Evolutionary conservation across 2,888 invertebrate species (phyloP), one percentile per base, ranked within the genome.

Genomic region (Entomobrya proxima): DNA sequence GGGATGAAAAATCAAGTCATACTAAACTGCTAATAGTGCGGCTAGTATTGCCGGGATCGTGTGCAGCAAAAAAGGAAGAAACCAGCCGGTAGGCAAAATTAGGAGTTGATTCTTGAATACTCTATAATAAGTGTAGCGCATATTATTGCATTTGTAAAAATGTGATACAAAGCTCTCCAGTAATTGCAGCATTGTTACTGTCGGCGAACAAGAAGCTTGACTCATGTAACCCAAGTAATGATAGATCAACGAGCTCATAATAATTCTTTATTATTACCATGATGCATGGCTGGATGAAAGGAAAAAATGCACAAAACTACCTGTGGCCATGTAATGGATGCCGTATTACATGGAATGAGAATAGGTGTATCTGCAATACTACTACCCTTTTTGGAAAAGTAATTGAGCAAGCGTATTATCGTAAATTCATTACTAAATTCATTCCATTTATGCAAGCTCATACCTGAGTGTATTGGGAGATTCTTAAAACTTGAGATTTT

Each of bases 191-290:
- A 32, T 74, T 74, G 52, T 52, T 52, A 50, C 30, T 52, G 44
- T n/a, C 40, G 15, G 75, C 21, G 67, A 76, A 64, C 37, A 47
- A 77, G 52, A 82, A 67, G 67, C 27, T 83, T 76, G 83, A 76
- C 83, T 83, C 81, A 75, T 83, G 83, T 67, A 83, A 83, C 55
- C 64, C 47, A 76, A 55, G 27, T 83, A 83, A 83, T 83, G 83
- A 83, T 83, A 83, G 69, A 83, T 83, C 83, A 83, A 83, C 67
- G 44, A 83, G 83, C 64, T 82, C 72, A 40, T 82, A 82, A 82
- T 76, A 75, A 82, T 76, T 75, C 82, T 75, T 75, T 61, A 82
- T 82, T 58, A 32, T 18, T 58, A 27, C 44, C 18, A 13, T 32
- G 21, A 75, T 52, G 24, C 37, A 55, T 75, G 13, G n/a, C 32